Evolutionary conservation across 2,888 invertebrate species (phyloP), one percentile per base, ranked within the genome.

Genomic region (Luperina nickerlii): DNA sequence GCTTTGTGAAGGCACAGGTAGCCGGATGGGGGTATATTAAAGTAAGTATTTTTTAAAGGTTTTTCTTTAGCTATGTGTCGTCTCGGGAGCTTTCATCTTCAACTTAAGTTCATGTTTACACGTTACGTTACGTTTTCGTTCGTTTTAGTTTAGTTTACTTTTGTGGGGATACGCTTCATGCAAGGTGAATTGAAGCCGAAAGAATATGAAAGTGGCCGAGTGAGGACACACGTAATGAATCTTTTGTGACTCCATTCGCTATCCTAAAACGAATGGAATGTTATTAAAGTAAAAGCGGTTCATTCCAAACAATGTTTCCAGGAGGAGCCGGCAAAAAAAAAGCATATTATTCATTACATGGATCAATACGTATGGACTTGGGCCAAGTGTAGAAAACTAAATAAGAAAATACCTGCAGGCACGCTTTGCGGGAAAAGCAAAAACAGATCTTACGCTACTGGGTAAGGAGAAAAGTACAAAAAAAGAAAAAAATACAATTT

Each of bases 21-120:
- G 84, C 77, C 0, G 84, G 80, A 11, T 84, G 84, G 80, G 77
- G 84, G 1, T 0, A 7, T 0, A 3, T 42, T 9, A 9, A 76
- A n/a, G 81, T 84, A 20, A 79, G 78, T 69, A 2, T 8, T 7
- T 51, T 60, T n/a, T 45, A 9, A 42, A n/a, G 6, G 8, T 15
- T 27, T 32, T 48, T 51, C 9, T 75, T 9, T 15, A 2, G 20
- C 15, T 5, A 0, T 73, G 18, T 11, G 4, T 66, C 2, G 0
- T 1, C 65, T 66, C 45, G 32, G 38, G 8, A 13, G 48, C 11
- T 71, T 57, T 8, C 27, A 27, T 54, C 7, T 57, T 42, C 18
- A 27, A 20, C 15, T 51, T 20, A 6, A 20, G 18, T 67, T n/a
- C 0, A n/a, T n/a, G n/a, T n/a, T n/a, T n/a, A n/a, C n/a, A n/a